Conservation (phyloP, 2,113 vertebrate genomes). For the Catharus minimus region DNA sequence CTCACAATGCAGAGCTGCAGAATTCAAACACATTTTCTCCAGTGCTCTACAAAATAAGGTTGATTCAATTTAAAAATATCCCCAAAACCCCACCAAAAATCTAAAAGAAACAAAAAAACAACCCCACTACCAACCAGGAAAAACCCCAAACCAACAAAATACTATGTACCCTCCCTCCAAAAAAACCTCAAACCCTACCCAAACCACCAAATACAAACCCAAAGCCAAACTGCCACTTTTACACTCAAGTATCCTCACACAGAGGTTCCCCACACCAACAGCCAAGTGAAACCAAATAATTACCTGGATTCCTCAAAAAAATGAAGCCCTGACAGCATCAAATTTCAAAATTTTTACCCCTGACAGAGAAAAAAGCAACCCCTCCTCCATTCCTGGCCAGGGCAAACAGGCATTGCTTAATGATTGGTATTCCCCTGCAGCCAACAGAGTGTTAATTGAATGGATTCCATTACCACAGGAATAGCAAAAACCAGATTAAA, state of each 20-base stretch:
- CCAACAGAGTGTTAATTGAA: not conserved
- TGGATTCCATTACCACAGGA: not conserved
- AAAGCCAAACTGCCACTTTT: not conserved
- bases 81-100: not conserved
- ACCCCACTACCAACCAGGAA: not conserved
- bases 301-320: not conserved
- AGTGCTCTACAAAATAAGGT: not conserved
- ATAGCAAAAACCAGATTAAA: slow-evolving; percentile 1
- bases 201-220: not conserved
- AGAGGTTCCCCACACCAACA: not conserved
- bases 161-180: rapidly evolving
- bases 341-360: not conserved
- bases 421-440: not conserved
- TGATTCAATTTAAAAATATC: not conserved
- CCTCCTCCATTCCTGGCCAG: rapidly evolving
- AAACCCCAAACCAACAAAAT: not conserved
- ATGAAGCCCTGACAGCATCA: not conserved
- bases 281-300: not conserved
- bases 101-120: not conserved
- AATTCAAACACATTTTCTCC: not conserved
- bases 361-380: not conserved
- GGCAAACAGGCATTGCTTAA: not conserved
- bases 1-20: not conserved
- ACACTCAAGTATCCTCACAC: not conserved
- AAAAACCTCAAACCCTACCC: not conserved